These are phyloP conservation scores for Dolomedes plantarius DNA, from an alignment of 2,888 invertebrate species.

Conservation along the genomic window DNA sequence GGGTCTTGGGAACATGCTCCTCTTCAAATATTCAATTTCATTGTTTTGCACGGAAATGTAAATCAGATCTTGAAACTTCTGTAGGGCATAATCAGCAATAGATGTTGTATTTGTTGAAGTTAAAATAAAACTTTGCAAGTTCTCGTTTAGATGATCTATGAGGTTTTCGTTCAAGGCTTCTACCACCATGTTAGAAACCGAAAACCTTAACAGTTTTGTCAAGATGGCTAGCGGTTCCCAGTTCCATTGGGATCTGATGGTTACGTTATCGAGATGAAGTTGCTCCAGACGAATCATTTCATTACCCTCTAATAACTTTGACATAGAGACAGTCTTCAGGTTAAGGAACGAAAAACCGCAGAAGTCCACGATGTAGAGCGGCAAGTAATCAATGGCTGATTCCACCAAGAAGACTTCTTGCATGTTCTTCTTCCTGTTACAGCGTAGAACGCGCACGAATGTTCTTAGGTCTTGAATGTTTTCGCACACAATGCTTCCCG, in stretches of 20 bases:
- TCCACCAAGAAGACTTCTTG: slow-evolving; percentile 52
- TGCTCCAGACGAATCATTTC: slow-evolving; percentile 42
- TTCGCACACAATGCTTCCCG: slow-evolving; percentile 42
- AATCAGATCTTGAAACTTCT: slow-evolving; percentile 34
- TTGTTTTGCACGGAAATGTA: slow-evolving; percentile 47
- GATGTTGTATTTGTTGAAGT: slow-evolving; percentile 34
- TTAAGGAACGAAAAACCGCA: slow-evolving; percentile 48
- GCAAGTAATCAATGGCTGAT: slow-evolving; percentile 45
- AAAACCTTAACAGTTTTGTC: slow-evolving; percentile 30
- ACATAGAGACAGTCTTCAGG: slow-evolving; percentile 38
- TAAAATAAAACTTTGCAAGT: slow-evolving; percentile 26
- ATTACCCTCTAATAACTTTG: slow-evolving; percentile 39
- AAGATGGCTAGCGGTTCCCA: slow-evolving; percentile 37
- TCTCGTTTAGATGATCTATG: slow-evolving; percentile 24
- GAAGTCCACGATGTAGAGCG: slow-evolving; percentile 39
- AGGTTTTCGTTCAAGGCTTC: slow-evolving; percentile 21
- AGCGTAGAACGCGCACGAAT: slow-evolving; percentile 40
- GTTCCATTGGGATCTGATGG: slow-evolving; percentile 15
- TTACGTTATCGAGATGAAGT: slow-evolving; percentile 32
- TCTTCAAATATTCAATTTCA: slow-evolving; percentile 19
- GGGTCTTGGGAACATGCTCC: slow-evolving; percentile 54
- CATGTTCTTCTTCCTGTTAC: slow-evolving; percentile 40
- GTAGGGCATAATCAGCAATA: slow-evolving; percentile 19
- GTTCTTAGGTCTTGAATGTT: slow-evolving; percentile 47
- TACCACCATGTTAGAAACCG: slow-evolving; percentile 37